These are phyloP conservation scores for Caerostris darwini DNA, from an alignment of 1,140 invertebrate species.

Conservation along the genomic window DNA sequence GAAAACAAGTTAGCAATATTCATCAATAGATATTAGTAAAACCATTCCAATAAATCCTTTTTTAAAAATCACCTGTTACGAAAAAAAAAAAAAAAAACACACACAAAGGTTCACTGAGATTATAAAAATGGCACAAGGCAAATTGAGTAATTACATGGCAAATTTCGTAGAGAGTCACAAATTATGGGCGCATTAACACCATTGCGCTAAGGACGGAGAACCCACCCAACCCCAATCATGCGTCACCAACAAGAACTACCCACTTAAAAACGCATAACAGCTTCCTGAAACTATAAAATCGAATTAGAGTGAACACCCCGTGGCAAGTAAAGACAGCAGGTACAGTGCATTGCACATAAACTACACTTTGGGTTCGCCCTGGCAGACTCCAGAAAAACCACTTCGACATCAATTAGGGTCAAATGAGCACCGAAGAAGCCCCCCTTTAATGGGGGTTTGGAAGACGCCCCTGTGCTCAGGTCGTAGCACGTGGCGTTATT, in stretches of 20 bases:
- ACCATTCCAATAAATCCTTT: too few relatives aligned
- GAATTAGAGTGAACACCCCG: conserved; percentile 38
- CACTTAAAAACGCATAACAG: conserved; percentile 20
- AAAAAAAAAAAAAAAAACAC: too few relatives aligned
- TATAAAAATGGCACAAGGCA: too few relatives aligned
- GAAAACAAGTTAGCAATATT: too few relatives aligned
- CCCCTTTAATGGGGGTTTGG: not conserved
- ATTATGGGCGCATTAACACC: too few relatives aligned
- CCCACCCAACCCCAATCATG: not conserved
- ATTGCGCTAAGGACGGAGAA: too few relatives aligned
- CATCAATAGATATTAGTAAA: too few relatives aligned
- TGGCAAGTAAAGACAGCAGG: conserved; percentile 36
- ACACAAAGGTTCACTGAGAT: too few relatives aligned
- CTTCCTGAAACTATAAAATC: conserved; percentile 37
- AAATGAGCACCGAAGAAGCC: conserved; percentile 51
- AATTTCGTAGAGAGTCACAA: too few relatives aligned
- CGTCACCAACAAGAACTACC: conserved; percentile 22
- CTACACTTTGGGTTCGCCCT: not conserved
- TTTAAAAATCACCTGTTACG: too few relatives aligned
- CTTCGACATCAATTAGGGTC: conserved; percentile 72
- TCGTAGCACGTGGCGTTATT: conserved; percentile 56
- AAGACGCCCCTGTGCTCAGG: conserved; percentile 7
- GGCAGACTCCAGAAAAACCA: not conserved
- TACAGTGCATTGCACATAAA: conserved; percentile 40
- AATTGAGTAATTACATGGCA: too few relatives aligned